Conservation (phyloP, 2,113 vertebrate species). For the Egretta garzetta region DNA sequence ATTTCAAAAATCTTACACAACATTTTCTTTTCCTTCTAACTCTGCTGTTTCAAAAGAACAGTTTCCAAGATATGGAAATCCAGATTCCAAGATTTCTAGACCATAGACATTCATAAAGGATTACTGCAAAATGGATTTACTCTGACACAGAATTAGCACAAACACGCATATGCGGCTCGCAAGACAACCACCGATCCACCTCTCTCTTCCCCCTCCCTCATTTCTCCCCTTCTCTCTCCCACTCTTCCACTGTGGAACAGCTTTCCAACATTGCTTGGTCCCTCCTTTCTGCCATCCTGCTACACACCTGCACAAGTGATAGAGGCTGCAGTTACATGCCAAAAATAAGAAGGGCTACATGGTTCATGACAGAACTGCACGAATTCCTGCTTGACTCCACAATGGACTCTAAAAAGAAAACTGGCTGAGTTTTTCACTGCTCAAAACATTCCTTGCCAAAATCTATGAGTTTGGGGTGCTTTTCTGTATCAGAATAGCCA, state of each 20-base stretch:
- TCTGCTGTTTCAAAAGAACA: background rate
- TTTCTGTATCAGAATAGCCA: background rate
- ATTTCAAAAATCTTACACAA: background rate
- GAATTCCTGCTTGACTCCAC: background rate
- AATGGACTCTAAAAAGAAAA: background rate
- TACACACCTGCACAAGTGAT: background rate
- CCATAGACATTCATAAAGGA: background rate
- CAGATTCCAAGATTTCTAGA: background rate
- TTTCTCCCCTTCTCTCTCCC: background rate
- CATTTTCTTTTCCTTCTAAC: background rate
- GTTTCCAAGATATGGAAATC: background rate
- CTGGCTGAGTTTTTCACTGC: background rate
- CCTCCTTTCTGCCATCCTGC: background rate
- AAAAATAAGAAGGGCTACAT: background rate
- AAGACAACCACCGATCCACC: background rate
- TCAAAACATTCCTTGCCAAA: background rate
- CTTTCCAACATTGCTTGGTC: background rate
- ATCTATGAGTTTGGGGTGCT: background rate
- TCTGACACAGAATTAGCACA: background rate
- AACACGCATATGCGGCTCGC: background rate
- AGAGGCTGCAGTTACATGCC: background rate
- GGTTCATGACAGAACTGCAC: background rate
- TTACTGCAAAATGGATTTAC: background rate
- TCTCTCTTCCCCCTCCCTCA: background rate
- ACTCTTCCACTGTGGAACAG: background rate